Percentiles rank a stretch among this genome's conserved stretches.
Evolutionary conservation across 2,797 vertebrate species (phyloP).

Genomic region (Mastacembelus armatus): DNA sequence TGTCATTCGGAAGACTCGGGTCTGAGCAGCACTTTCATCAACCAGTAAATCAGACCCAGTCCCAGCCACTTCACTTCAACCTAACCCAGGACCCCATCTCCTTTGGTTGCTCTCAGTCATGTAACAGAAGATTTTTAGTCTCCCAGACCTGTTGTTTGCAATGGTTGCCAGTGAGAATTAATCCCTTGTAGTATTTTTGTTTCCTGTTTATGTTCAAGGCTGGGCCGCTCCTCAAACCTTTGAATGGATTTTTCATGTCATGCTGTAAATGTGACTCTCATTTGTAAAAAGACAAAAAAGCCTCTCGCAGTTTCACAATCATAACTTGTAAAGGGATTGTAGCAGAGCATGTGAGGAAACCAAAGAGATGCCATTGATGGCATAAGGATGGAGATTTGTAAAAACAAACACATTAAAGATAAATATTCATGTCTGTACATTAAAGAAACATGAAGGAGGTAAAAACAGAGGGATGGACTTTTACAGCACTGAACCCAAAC

Average conservation of each 20-base stretch:
- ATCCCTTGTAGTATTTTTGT: constrained; percentile 50
- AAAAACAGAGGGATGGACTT: constrained; percentile 41
- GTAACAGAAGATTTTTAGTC: constrained; percentile 46
- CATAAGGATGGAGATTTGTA: constrained; percentile 44
- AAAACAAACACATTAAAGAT: constrained; percentile 25
- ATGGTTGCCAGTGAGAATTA: constrained; percentile 63
- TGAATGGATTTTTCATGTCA: constrained; percentile 38
- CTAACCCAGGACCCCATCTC: constrained; percentile 28
- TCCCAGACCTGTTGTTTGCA: constrained; percentile 57
- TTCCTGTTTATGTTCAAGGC: constrained; percentile 43
- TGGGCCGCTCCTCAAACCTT: constrained; percentile 30
- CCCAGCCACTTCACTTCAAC: constrained; percentile 32
- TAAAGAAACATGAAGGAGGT: constrained; percentile 45
- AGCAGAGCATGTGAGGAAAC: constrained; percentile 62
- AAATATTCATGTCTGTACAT: constrained; percentile 50
- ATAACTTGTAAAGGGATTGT: constrained; percentile 16
- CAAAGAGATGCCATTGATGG: constrained; percentile 64
- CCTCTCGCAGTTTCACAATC: constrained; percentile 28
- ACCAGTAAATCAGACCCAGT: constrained; percentile 39
- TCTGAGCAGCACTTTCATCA: constrained; percentile 55
- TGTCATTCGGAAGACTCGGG: constrained; percentile 47
- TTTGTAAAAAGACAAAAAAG: constrained; percentile 25
- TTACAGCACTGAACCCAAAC: constrained; percentile 27
- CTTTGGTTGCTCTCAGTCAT: constrained; percentile 32
- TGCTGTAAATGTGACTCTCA: constrained; percentile 39